Evolutionary conservation across 1,140 invertebrate species (phyloP).

Genomic region (Metopolophium dirhodum): DNA sequence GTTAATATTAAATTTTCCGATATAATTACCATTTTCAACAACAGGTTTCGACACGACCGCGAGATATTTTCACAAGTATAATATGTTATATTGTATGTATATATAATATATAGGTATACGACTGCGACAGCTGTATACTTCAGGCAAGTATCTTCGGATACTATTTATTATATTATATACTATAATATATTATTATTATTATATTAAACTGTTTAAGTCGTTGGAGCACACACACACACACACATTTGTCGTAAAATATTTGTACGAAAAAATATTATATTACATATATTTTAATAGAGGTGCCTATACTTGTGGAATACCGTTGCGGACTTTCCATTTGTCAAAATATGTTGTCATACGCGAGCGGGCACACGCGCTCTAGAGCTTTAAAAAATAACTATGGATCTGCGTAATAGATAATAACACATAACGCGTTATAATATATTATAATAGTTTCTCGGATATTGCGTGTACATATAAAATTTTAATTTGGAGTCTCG

Average conservation of each 20-base stretch:
- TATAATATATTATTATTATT: not conserved
- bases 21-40: not conserved
- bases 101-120: not conserved
- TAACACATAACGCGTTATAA: not conserved
- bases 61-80: not conserved
- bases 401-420: not conserved
- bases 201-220: not conserved
- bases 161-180: not conserved
- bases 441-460: not conserved
- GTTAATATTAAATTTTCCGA: not conserved
- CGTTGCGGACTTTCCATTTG: not conserved
- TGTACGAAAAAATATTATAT: not conserved
- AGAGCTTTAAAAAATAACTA: conserved; percentile 14
- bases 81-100: no score
- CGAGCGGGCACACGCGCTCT: not conserved
- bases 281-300: no score
- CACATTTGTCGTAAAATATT: not conserved
- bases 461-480: not conserved
- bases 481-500: not conserved
- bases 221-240: not conserved
- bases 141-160: not conserved
- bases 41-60: not conserved
- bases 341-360: not conserved
- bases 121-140: not conserved
- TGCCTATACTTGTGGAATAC: not conserved